A percentile compares a stretch with the other conserved stretches of the same genome.
Conservation (phyloP, 2,888 invertebrate species). For the Drosophila niveifrons region DNA sequence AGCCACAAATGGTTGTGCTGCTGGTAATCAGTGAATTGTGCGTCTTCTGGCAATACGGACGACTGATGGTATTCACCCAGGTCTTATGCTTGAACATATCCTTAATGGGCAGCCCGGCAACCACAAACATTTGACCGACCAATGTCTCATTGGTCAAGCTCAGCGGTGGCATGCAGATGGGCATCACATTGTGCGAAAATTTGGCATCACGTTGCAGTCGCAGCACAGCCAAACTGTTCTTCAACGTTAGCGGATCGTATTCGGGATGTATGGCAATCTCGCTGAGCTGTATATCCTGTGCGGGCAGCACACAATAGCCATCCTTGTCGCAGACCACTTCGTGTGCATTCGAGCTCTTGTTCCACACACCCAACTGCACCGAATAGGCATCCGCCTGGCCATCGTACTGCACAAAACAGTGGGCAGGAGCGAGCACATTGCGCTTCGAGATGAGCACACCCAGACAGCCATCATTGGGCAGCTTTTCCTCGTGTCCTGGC, state of each 20-base stretch:
- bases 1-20: slow-evolving; percentile 57
- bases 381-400: slow-evolving; percentile 57
- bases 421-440: slow-evolving; percentile 64
- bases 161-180: slow-evolving; percentile 64
- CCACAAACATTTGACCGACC: slow-evolving; percentile 48
- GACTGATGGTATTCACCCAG: slow-evolving; percentile 57
- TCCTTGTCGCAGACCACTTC: slow-evolving; percentile 40
- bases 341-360: slow-evolving; percentile 46
- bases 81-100: slow-evolving; percentile 43
- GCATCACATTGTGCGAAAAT: slow-evolving; percentile 58
- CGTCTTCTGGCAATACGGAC: slow-evolving; percentile 39
- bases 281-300: slow-evolving; percentile 59
- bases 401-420: slow-evolving; percentile 62
- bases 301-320: slow-evolving; percentile 62
- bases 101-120: slow-evolving; percentile 47
- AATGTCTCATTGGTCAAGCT: slow-evolving; percentile 41
- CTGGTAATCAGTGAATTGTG: slow-evolving; percentile 36
- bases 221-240: slow-evolving; percentile 59
- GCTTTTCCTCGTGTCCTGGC: slow-evolving; percentile 50
- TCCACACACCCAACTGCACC: slow-evolving; percentile 66
- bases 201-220: slow-evolving; percentile 48
- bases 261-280: slow-evolving; percentile 65
- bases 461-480: slow-evolving; percentile 47
- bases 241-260: slow-evolving; percentile 59
- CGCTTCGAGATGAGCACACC: slow-evolving; percentile 64